These are phyloP conservation scores for Acrocera orbiculus DNA, from an alignment of 2,888 invertebrate genomes.

Conservation along the genomic window DNA sequence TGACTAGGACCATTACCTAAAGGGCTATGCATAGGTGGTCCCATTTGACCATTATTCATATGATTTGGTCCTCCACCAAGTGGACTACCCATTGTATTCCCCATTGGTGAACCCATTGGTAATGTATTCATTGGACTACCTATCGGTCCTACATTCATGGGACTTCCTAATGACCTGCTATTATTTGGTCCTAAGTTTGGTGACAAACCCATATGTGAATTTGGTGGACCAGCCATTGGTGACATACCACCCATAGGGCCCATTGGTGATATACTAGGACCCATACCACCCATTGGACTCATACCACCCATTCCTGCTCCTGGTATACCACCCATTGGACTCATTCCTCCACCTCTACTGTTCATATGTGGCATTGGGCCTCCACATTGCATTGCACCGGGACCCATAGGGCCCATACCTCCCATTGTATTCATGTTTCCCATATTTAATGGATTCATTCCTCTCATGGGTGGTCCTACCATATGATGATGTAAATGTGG, in stretches of 20 bases:
- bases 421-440: conserved; percentile 38
- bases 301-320: conserved; percentile 33
- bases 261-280: conserved; percentile 43
- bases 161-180: conserved; percentile 46
- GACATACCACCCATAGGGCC: conserved; percentile 48
- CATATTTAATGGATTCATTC: conserved; percentile 33
- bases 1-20: conserved; percentile 43
- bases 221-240: conserved; percentile 49
- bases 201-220: conserved; percentile 43
- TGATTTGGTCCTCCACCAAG: conserved; percentile 32
- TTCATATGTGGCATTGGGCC: conserved; percentile 12
- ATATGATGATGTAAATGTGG: conserved; percentile 26
- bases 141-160: conserved; percentile 42
- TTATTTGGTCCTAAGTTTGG: conserved; percentile 38
- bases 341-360: conserved; percentile 32
- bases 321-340: conserved; percentile 31
- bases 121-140: conserved; percentile 51
- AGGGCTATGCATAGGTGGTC: conserved; percentile 58
- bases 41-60: conserved; percentile 57
- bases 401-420: conserved; percentile 36
- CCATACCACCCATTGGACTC: conserved; percentile 39
- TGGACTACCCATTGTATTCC: conserved; percentile 55
- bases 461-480: conserved; percentile 38
- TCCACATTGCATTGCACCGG: conserved; percentile 14
- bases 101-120: conserved; percentile 54